Evolutionary conservation across 2,797 vertebrate genomes (phyloP).

Genomic region (Diplodus puntazzo): DNA sequence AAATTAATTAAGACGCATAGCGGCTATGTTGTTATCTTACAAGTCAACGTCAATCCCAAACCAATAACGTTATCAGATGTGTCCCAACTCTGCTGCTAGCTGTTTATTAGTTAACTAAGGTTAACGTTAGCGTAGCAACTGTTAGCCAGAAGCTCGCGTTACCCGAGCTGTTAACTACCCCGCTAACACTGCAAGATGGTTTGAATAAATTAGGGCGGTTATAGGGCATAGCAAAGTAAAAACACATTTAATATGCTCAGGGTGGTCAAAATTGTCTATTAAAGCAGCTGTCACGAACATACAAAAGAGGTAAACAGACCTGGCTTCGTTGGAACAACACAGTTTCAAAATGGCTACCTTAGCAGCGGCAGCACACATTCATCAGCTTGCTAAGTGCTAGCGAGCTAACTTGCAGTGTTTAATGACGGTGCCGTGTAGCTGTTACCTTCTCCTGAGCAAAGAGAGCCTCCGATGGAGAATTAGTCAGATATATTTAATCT

Average conservation of each 20-base stretch:
- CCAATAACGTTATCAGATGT: background rate
- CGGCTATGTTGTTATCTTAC: background rate
- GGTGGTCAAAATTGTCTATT: constrained; percentile 10
- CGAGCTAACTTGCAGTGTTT: constrained; percentile 78
- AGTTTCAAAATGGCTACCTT: constrained; percentile 86
- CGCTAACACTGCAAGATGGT: constrained; percentile 25
- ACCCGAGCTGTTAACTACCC: constrained; percentile 54
- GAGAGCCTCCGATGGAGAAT: constrained; percentile 12
- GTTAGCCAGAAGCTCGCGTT: constrained; percentile 74
- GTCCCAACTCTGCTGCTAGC: constrained; percentile 36
- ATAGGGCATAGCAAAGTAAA: background rate
- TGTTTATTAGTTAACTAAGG: constrained; percentile 50
- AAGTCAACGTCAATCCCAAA: background rate
- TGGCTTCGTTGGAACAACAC: constrained; percentile 83
- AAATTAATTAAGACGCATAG: background rate
- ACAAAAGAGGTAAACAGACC: constrained; percentile 83
- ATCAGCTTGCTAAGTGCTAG: constrained; percentile 80
- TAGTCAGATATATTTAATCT: background rate
- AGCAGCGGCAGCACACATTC: constrained; percentile 84
- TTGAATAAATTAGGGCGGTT: constrained; percentile 1
- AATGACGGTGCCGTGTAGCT: constrained; percentile 47
- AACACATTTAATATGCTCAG: background rate
- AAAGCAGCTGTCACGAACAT: constrained; percentile 57
- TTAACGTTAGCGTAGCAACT: constrained; percentile 68
- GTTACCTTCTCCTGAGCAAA: constrained; percentile 41